Evolutionary conservation across 1,140 invertebrate genomes (phyloP), one percentile per base, ranked within the genome.

Genomic region (Drosophila repleta): DNA sequence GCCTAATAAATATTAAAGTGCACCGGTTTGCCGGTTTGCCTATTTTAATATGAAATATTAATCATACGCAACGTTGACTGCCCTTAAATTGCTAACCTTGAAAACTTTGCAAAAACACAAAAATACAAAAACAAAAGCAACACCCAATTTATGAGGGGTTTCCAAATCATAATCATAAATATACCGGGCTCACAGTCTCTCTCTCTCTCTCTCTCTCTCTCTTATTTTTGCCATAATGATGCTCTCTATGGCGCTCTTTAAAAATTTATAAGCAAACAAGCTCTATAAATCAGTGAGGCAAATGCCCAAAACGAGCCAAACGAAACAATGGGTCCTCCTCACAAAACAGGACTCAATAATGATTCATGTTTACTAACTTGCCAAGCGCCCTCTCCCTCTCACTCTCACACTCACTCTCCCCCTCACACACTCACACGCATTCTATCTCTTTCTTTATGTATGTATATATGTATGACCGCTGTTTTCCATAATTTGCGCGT

Each of bases 11-110:
- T 88, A 87, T 85, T 87, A 76, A 82, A 82, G 78, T 37, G 13
- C 8, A 49, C 3, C 17, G 29, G 62, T 73, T 64, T 48, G 68
- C 57, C 58, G 48, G 52, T 11, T 81, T 74, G 68, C 52, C 82
- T 87, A 81, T 87, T 87, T 87, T 76, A 83, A 76, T 89, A 89
- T 89, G 76, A 87, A 90, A 90, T 90, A 90, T 90, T 77, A 90
- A 90, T 90, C 87, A 90, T 90, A 90, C 87, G 87, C 87, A 81
- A 72, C 66, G 76, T 68, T 90, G 87, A 66, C 74, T 80, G 46
- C 57, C 67, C 35, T 7, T 68, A 89, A 85, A 80, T 87, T 87
- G 74, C 13, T 76, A 88, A 79, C 83, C 83, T 88, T 88, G 83
- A 83, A 87, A 70, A 65, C 51, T 64, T 71, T 71, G 20, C 48